phyloP scores from a whole-genome alignment of 2,888 invertebrate genomes.

The Candidula unifasciata region DNA sequence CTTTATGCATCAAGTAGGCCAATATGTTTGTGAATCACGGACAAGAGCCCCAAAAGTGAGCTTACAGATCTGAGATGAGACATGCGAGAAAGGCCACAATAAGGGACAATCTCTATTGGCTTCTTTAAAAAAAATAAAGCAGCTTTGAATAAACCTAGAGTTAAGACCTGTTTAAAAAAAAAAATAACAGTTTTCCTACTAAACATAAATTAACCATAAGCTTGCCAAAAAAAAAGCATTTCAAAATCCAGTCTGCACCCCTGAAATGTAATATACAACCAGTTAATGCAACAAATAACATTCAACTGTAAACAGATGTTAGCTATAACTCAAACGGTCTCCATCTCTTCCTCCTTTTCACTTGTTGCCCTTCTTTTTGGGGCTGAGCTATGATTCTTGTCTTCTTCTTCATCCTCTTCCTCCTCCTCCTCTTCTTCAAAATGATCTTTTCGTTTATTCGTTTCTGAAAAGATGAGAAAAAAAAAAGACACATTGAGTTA shows the following conservation, averaged over 20 bases:
- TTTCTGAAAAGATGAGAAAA: conserved; percentile 30
- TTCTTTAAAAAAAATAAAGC: background rate
- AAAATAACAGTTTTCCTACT: background rate
- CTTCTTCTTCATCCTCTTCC: conserved; percentile 47
- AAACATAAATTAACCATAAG: background rate
- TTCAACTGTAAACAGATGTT: background rate
- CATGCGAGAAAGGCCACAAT: no score
- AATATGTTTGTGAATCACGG: no score
- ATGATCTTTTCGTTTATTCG: conserved; percentile 3
- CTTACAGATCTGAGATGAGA: no score
- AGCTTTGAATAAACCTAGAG: background rate
- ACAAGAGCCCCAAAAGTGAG: no score
- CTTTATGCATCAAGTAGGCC: no score
- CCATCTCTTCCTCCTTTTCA: conserved; percentile 39
- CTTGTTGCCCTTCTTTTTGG: conserved; percentile 18
- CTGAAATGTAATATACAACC: no score
- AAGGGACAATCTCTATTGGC: no score
- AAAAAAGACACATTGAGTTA: background rate
- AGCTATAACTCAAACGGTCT: conserved; percentile 33
- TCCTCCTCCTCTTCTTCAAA: conserved; percentile 44
- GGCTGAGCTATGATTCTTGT: conserved; percentile 34
- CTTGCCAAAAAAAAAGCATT: background rate
- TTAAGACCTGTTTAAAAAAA: background rate
- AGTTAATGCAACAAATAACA: background rate
- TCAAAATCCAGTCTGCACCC: no score